phyloP scores from a whole-genome alignment of 1,140 invertebrate genomes.

The Zeugodacus cucurbitae region DNA sequence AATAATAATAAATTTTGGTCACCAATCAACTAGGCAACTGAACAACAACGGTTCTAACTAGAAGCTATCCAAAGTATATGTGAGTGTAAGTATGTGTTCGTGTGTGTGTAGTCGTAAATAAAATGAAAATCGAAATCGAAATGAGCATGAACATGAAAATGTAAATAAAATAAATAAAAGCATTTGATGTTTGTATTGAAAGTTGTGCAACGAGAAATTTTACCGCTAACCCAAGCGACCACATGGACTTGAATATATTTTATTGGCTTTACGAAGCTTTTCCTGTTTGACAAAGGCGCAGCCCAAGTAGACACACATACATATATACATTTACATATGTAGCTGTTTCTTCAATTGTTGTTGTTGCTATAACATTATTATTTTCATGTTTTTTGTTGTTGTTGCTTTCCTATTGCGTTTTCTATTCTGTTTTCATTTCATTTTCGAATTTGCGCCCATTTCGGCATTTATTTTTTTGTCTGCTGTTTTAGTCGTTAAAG shows the following conservation, averaged over 20 bases:
- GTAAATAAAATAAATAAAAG: neutral
- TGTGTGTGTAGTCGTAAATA: neutral
- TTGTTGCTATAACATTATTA: neutral
- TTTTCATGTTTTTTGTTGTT: neutral
- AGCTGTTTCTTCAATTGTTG: neutral
- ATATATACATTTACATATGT: neutral
- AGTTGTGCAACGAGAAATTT: neutral
- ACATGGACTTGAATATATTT: neutral
- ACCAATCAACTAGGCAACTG: neutral
- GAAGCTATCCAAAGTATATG: neutral
- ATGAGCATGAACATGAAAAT: neutral
- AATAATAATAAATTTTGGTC: neutral
- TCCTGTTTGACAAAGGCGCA: neutral
- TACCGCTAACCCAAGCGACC: neutral
- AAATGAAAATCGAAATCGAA: neutral
- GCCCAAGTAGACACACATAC: too few species aligned
- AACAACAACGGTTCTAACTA: neutral
- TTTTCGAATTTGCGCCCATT: neutral
- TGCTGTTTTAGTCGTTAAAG: neutral
- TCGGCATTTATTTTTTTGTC: neutral
- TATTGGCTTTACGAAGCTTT: neutral
- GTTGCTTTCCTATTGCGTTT: neutral
- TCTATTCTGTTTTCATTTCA: conserved; percentile 11
- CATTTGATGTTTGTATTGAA: neutral
- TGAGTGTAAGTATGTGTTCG: neutral